These are phyloP conservation scores for Serilophus lunatus DNA, from an alignment of 2,113 vertebrate genomes.

Conservation along the genomic window DNA sequence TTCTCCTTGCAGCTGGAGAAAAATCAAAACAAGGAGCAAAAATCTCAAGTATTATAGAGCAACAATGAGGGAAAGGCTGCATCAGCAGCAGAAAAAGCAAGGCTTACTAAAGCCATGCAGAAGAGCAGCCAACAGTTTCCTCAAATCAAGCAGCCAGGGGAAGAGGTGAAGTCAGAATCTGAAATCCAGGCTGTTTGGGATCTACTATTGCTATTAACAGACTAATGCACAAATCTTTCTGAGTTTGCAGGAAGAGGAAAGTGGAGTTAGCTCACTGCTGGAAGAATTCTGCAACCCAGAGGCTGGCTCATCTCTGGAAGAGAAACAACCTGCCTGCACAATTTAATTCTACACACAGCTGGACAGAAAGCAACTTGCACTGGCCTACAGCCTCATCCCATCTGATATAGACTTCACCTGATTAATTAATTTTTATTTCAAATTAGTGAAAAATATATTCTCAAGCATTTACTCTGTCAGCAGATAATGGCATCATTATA, in stretches of 20 bases:
- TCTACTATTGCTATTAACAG: not conserved
- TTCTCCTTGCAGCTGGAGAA: not conserved
- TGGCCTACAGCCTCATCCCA: not conserved
- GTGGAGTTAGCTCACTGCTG: not conserved
- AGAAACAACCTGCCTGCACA: not conserved
- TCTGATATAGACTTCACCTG: not conserved
- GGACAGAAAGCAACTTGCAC: not conserved
- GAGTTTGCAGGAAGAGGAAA: not conserved
- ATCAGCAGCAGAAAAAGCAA: not conserved
- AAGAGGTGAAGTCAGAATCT: not conserved
- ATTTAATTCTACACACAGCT: not conserved
- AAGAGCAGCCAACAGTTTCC: not conserved
- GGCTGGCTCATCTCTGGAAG: not conserved
- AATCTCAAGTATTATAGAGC: not conserved
- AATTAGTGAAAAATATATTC: not conserved
- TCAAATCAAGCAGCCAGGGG: not conserved
- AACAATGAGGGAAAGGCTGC: not conserved
- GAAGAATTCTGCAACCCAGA: not conserved
- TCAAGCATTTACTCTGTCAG: not conserved
- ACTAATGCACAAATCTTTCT: not conserved
- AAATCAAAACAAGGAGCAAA: not conserved
- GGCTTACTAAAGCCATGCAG: not conserved
- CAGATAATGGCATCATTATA: not conserved
- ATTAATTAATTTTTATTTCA: not conserved
- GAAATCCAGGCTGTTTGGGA: not conserved